Evolutionary conservation across 1,140 invertebrate genomes (phyloP), one percentile per base, ranked within the genome.

Genomic region (Brachionus plicatilis): DNA sequence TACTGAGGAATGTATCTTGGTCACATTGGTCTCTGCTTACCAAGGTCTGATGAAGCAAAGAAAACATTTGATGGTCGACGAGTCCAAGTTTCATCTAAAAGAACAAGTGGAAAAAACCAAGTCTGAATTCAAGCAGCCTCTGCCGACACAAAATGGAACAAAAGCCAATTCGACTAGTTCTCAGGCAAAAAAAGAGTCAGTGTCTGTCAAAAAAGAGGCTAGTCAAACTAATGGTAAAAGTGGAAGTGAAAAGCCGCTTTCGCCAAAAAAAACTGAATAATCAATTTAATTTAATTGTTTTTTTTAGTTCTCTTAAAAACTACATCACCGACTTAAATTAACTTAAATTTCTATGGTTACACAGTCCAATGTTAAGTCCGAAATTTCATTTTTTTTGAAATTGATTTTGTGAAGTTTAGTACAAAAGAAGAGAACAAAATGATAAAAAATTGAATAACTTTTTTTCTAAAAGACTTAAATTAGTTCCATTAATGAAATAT

Each of bases 71-170:
- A 85, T 85, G 84, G 33, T 85, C 12, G 84, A 85, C 27, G 84
- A 79, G 50, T 78, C 29, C 17, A 53, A 85, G 37, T 85, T 85
- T 78, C 84, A 85, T 29, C 27, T 65, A 9, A 82, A 82, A 82
- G 79, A 82, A 82, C 79, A 60, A 50, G 43, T 47, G 7, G 43
- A 76, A 20, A 76, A 82, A 20, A 60, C 29, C 11, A 41, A 47
- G 24, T 41, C 41, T 14, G 60, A 82, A 12, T 68, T 82, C 45
- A 82, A 82, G 33, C 79, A 60, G 53, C 53, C 53, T 6, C n/a
- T 56, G 50, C 11, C 24, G 8, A 11, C 78, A 7, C 9, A 53
- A 17, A 47, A 76, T 47, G 72, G n/a, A 33, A 14, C 72, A 27
- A 50, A 45, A 3, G 33, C 27, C 0, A 17, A n/a, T 20, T 8